Evolutionary conservation across 2,797 vertebrate species (phyloP).

Genomic region (Acanthurus tractus): DNA sequence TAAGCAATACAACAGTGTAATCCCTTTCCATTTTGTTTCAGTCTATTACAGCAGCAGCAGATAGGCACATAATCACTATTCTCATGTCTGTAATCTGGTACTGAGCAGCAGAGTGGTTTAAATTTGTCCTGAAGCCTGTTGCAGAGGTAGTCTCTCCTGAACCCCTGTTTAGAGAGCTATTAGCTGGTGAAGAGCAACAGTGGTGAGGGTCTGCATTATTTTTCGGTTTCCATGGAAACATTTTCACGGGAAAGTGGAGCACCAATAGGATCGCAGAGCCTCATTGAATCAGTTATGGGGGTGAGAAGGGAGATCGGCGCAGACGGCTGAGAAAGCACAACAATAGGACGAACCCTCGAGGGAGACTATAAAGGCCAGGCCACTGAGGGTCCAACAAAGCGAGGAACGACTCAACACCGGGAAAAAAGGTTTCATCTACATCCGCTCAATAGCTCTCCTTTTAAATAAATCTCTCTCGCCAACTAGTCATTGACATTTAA

Average conservation of each 20-base stretch:
- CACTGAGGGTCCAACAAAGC: conserved; percentile 70
- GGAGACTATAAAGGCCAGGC: conserved; percentile 76
- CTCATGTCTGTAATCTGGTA: conserved; percentile 44
- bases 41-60: conserved; percentile 42
- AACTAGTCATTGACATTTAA: conserved; percentile 80
- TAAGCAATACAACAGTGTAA: conserved; percentile 40
- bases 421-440: conserved; percentile 77
- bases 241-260: conserved; percentile 79
- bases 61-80: conserved; percentile 34
- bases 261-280: conserved; percentile 73
- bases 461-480: conserved; percentile 61
- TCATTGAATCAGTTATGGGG: conserved; percentile 77
- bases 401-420: conserved; percentile 37
- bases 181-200: conserved; percentile 76
- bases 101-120: conserved; percentile 41
- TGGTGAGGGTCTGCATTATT: conserved; percentile 79
- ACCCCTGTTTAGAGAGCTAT: conserved; percentile 78
- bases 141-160: conserved; percentile 59
- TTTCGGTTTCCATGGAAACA: conserved; percentile 84
- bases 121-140: conserved; percentile 71
- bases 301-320: conserved; percentile 66
- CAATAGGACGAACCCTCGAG: conserved; percentile 77
- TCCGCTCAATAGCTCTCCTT: conserved; percentile 63
- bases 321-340: conserved; percentile 78
- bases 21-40: conserved; percentile 43